Base-by-base conservation (phyloP, 2,888 invertebrate species). In the Hydriomena furcata region DNA sequence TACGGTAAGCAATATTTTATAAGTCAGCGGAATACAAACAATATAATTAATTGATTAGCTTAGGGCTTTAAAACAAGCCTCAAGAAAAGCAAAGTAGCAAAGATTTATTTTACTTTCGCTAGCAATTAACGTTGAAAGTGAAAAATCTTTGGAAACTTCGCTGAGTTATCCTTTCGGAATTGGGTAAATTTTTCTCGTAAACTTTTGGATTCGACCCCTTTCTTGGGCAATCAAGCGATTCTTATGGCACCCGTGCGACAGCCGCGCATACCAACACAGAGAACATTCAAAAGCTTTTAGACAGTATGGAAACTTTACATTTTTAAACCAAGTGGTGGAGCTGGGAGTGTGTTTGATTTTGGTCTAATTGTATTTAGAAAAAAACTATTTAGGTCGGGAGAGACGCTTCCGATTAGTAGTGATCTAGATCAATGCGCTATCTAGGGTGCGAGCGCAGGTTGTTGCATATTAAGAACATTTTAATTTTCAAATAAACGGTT, bases 71-170 rank as follows among this genome's bases (percentile, higher is more conserved):
- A 71, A 82, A 82, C 82, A 84, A 80, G 75, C 79, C 79, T 71
- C 78, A 74, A 73, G 76, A 74, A 79, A 79, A 74, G 79, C 74
- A 80, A 82, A 82, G 79, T 77, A 78, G 71, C 75, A 58, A 76
- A 83, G 86, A 85, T 87, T 87, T 86, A 87, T 87, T 89, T 86
- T 82, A 84, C 85, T 89, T 74, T 84, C 71, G 65, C 72, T 82
- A 79, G 77, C 85, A 90, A 89, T 90, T 89, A 89, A 83, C 74
- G 82, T 78, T 80, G 83, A 82, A 82, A 89, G 86, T 89, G 89
- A 89, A 90, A 90, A 90, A 90, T 89, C 85, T 85, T 79, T 73
- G 72, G 60, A 78, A 85, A 85, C 73, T 86, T 80, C 61, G 63
- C 65, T 66, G 69, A 67, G 71, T 72, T 76, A 66, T 72, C 75